Base-by-base conservation (phyloP, 2,797 vertebrate species). In the Gadopsis bispinosus region DNA sequence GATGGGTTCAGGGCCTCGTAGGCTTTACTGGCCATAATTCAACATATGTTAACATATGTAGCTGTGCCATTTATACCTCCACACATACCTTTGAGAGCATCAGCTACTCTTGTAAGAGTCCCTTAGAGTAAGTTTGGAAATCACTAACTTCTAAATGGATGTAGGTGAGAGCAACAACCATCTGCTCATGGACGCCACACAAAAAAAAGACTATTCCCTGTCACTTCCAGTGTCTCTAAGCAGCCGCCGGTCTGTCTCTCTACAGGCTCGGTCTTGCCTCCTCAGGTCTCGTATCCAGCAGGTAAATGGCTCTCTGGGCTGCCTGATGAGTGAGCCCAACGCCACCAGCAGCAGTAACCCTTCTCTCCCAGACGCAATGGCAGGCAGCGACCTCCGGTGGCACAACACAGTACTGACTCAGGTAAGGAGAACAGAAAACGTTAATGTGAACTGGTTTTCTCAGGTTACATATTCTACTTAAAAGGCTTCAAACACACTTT, bases 301-400 rank as follows among this genome's bases (percentile, higher is more conserved):
- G 6, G 93, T 87, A 1, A 95, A 95, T 0, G 94, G 94, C 10
- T 94, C 92, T 20, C 73, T 96, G 72, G 94, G 95, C 43, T 91
- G 85, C 22, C 35, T 95, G 72, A 95, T 95, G 93, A 87, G 69
- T 43, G 93, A 95, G 17, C 86, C 94, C n/a, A 91, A 86, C 26
- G 80, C 83, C 67, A 92, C 84, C 59, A 74, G 77, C 67, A 73
- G 71, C 79, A 86, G 85, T 53, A 62, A 56, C 50, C 78, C 70
- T 1, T 91, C 83, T 47, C 73, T 90, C 26, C 82, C 70, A 6
- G 86, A 87, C 0, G 73, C 79, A 0, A 73, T 87, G 76, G 81
- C 74, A 9, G 93, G 95, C 87, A 90, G 91, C 53, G 90, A 89
- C 78, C 92, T 96, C 87, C 91, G 93, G 19, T 94, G 94, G 94